Evolutionary conservation across 2,888 invertebrate species (phyloP).

Genomic region (Odontothrips loti): DNA sequence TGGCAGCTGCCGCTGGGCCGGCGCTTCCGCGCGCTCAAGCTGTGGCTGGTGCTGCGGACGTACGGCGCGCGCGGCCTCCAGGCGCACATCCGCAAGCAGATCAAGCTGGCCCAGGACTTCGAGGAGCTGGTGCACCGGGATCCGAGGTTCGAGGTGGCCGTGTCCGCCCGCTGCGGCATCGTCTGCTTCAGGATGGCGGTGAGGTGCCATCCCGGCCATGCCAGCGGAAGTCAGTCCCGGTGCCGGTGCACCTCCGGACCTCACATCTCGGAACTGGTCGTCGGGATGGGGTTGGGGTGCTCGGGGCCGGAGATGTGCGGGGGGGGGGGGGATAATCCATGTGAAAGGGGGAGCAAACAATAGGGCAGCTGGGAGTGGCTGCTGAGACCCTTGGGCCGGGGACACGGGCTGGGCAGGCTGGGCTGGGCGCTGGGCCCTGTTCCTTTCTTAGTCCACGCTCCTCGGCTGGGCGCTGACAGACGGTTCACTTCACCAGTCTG

Average conservation of each 20-base stretch:
- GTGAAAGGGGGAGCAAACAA: neutral
- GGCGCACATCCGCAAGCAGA: constrained; percentile 69
- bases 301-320: neutral
- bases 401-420: neutral
- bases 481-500: too few species aligned
- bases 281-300: neutral
- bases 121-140: constrained; percentile 66
- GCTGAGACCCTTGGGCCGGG: neutral
- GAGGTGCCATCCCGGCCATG: constrained; percentile 35
- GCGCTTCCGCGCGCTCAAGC: constrained; percentile 80
- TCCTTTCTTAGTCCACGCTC: too few species aligned
- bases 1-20: constrained; percentile 86
- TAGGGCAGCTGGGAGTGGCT: neutral
- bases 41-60: constrained; percentile 87
- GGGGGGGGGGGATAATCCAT: neutral
- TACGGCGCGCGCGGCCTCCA: constrained; percentile 78
- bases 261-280: neutral
- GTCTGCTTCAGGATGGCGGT: constrained; percentile 85
- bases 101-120: constrained; percentile 72
- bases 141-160: constrained; percentile 71
- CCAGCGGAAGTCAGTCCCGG: neutral
- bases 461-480: too few species aligned
- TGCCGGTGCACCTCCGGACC: too few species aligned
- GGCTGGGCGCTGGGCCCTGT: too few species aligned
- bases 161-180: constrained; percentile 69